Base-by-base conservation (phyloP, 2,888 invertebrate species). In the Crepidodera aurea region DNA sequence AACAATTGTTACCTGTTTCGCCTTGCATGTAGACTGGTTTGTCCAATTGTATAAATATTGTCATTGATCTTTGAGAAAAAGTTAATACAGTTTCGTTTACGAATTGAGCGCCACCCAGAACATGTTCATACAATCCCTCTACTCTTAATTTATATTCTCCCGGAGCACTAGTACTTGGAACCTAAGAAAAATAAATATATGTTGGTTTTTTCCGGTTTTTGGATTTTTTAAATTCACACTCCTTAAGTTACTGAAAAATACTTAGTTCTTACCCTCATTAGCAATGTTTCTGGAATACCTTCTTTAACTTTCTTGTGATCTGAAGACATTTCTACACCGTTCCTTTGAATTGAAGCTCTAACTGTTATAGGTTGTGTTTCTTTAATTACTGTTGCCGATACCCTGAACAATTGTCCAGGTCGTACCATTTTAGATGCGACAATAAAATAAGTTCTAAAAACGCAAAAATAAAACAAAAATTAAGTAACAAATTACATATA, bases 21-120 rank as follows among this genome's bases (percentile, higher is more conserved):
- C 92, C 90, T 80, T 97, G 96, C 88, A 90, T 95, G 77, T 98
- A 98, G 3, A 96, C 88, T 0, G 97, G 97, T 77, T 96, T 96
- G 79, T 97, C 96, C 73, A 94, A 89, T 81, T 96, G 96, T 69
- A 98, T 92, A 78, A 97, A 96, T 66, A 97, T 93, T 0, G 97
- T 96, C 90, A 96, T 93, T 50, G 96, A 94, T 34, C 96, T 86
- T 72, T 91, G 90, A 0, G 93, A 94, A 82, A 96, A 98, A 1
- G 86, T 84, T 10, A 98, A 84, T 61, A 87, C 83, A 0, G 95
- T 94, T 78, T 96, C 95, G 76, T 98, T 97, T 42, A 88, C 82
- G 80, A 98, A 98, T 0, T 95, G 93, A 55, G 91, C 88, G 0
- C 96, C 96, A 5, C 94, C 94, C 57, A 90, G 86, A 2, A 91